Evolutionary conservation across 2,888 invertebrate genomes (phyloP), one percentile per base, ranked within the genome.

Genomic region (Zaprionus lineosus): DNA sequence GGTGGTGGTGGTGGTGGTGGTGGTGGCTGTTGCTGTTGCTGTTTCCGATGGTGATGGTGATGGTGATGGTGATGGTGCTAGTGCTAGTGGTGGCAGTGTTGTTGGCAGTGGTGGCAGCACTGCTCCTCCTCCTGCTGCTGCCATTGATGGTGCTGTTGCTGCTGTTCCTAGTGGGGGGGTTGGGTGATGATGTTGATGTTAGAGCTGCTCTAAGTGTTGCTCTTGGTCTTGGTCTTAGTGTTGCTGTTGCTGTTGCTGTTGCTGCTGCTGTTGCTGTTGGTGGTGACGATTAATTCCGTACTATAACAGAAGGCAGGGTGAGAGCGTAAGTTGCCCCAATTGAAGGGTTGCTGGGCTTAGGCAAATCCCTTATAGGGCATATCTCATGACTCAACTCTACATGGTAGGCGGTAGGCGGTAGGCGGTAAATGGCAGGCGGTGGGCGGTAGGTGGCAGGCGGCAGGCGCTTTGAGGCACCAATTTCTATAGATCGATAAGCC

Each of bases 401-500:
- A n/a, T n/a, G n/a, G n/a, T n/a, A n/a, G n/a, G n/a, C n/a, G n/a
- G n/a, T n/a, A n/a, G n/a, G n/a, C n/a, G n/a, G n/a, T n/a, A n/a
- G n/a, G n/a, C n/a, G n/a, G n/a, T n/a, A n/a, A n/a, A n/a, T n/a
- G n/a, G n/a, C n/a, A n/a, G n/a, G n/a, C n/a, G n/a, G n/a, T n/a
- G n/a, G n/a, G n/a, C n/a, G n/a, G n/a, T n/a, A n/a, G n/a, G n/a
- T n/a, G n/a, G n/a, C n/a, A n/a, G n/a, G n/a, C n/a, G 2, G 24
- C 28, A 43, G 33, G 31, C 29, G 34, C 29, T 18, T 46, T 29
- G 29, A 15, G 24, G 16, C 5, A 11, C 21, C 52, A 61, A 73
- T 58, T 73, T 55, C 34, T 46, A 7, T 26, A 62, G 62, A 78
- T 75, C 75, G 65, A 74, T 71, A 65, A 55, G 60, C 64, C 50